phyloP scores from a whole-genome alignment of 2,797 vertebrate species.

The Distichodus sexfasciatus region DNA sequence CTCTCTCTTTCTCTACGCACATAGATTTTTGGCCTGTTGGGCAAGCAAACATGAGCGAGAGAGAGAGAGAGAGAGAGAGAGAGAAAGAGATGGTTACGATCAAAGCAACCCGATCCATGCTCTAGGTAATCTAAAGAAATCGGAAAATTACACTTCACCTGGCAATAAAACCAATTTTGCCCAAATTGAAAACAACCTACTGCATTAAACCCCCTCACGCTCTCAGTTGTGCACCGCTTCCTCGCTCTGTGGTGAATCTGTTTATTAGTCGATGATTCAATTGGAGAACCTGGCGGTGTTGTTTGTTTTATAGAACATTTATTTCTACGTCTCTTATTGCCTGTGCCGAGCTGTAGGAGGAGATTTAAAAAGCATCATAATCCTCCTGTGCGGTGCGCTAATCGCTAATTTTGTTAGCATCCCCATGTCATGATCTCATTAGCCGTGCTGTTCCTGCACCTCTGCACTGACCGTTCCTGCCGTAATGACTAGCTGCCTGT shows the following conservation, averaged over 20 bases:
- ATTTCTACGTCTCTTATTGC: too few relatives aligned
- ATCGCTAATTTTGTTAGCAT: constrained; percentile 44
- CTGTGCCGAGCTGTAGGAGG: constrained; percentile 9
- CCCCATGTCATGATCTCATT: constrained; percentile 46
- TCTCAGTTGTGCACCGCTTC: background rate
- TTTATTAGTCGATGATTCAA: too few relatives aligned
- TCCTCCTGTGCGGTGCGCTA: constrained; percentile 25
- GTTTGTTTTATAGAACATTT: background rate
- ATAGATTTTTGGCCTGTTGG: too few relatives aligned
- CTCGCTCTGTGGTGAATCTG: too few relatives aligned
- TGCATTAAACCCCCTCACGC: background rate
- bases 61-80: too few relatives aligned
- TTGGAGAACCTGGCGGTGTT: too few relatives aligned
- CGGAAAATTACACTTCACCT: too few relatives aligned
- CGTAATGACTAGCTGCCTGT: constrained; percentile 34
- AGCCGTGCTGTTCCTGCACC: constrained; percentile 18
- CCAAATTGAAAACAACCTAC: background rate
- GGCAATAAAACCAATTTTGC: background rate
- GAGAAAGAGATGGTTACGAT: too few relatives aligned
- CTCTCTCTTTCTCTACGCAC: too few relatives aligned
- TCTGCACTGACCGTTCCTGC: background rate
- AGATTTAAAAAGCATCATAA: constrained; percentile 29
- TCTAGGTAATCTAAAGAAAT: too few relatives aligned
- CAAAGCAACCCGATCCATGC: too few relatives aligned
- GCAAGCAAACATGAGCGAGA: too few relatives aligned